Percentiles rank a stretch among this genome's conserved stretches.
phyloP scores from a whole-genome alignment of 2,888 invertebrate species.

The Lingula anatina region DNA sequence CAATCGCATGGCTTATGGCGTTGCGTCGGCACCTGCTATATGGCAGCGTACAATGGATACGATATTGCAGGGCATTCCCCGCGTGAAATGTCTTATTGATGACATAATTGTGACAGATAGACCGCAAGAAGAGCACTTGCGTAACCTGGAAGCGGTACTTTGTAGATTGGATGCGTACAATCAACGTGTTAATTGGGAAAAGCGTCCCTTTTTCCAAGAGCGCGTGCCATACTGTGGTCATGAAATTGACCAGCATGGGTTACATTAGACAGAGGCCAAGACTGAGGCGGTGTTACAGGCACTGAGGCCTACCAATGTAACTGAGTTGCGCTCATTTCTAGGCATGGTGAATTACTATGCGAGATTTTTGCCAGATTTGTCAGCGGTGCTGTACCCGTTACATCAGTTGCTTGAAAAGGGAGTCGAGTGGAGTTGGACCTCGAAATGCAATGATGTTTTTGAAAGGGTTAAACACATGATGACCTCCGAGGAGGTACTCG shows the following conservation, averaged over 20 bases:
- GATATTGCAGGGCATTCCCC: constrained; percentile 1
- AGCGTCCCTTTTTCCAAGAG: background rate
- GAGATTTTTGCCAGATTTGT: background rate
- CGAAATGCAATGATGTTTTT: background rate
- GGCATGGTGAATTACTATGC: background rate
- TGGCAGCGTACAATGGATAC: constrained; percentile 6
- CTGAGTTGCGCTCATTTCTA: background rate
- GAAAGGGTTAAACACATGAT: background rate
- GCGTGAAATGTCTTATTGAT: constrained; percentile 3
- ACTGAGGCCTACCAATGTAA: background rate
- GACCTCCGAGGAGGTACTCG: background rate
- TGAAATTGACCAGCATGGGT: background rate
- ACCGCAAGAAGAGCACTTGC: constrained; percentile 1
- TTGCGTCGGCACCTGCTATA: background rate
- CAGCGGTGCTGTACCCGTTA: background rate
- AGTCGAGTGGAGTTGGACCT: background rate
- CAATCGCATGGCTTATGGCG: background rate
- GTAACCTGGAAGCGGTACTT: background rate
- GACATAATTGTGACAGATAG: constrained; percentile 7
- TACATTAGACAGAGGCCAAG: background rate
- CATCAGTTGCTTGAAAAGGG: background rate
- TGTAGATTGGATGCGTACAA: background rate
- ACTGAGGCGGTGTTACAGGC: background rate
- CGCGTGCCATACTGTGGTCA: background rate
- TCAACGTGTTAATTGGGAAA: background rate